phyloP scores from a whole-genome alignment of 2,888 invertebrate species.

The Andrena dorsata region DNA sequence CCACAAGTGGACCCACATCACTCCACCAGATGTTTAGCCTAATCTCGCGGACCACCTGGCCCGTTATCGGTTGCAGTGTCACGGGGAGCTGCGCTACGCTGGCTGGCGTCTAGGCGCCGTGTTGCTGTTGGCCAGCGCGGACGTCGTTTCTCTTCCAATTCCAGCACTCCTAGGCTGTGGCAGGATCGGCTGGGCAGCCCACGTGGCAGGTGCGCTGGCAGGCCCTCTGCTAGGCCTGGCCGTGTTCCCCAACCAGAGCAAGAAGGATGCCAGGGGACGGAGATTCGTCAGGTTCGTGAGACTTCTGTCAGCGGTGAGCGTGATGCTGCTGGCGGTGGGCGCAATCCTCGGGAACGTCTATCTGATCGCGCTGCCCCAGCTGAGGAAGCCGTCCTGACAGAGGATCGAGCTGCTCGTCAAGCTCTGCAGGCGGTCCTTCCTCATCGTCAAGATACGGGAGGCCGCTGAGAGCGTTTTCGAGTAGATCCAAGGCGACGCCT shows the following conservation, averaged over 20 bases:
- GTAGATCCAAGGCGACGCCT: conserved; percentile 60
- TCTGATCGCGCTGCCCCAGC: conserved; percentile 82
- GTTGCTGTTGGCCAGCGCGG: conserved; percentile 88
- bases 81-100: conserved; percentile 83
- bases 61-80: conserved; percentile 77
- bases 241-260: conserved; percentile 85
- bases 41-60: background rate
- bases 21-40: background rate
- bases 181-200: conserved; percentile 90
- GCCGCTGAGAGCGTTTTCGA: conserved; percentile 82
- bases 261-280: conserved; percentile 82
- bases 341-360: conserved; percentile 83
- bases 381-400: conserved; percentile 83
- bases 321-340: conserved; percentile 81
- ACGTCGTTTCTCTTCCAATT: conserved; percentile 86
- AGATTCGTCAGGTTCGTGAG: conserved; percentile 83
- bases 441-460: conserved; percentile 82
- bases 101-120: conserved; percentile 86
- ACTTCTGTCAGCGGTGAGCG: conserved; percentile 80
- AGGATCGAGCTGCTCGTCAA: conserved; percentile 82
- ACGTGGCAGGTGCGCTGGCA: conserved; percentile 89
- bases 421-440: conserved; percentile 82
- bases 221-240: conserved; percentile 89
- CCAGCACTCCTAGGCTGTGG: conserved; percentile 82
- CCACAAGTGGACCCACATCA: background rate